Conservation (phyloP, 2,113 vertebrate genomes). For the Cololabis saira region DNA sequence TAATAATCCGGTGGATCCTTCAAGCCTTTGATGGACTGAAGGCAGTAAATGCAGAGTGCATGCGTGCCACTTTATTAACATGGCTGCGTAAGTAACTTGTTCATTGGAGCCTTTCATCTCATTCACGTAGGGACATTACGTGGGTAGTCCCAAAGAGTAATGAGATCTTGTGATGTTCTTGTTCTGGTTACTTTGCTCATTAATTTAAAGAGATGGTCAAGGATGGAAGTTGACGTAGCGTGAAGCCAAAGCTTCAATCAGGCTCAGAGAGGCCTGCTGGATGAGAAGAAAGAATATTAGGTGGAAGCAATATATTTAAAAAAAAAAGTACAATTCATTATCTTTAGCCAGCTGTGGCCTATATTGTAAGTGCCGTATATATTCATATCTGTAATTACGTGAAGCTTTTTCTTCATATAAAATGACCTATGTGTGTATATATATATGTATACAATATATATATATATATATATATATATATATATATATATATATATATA, state of each 20-base stretch:
- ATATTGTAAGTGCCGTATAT: no score
- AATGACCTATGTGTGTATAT: not conserved
- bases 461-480: no score
- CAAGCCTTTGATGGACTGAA: constrained; percentile 13
- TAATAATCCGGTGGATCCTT: constrained; percentile 7
- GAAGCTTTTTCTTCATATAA: not conserved
- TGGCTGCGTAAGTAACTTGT: constrained; percentile 56
- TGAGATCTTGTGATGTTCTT: constrained; percentile 73
- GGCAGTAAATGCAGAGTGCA: constrained; percentile 1
- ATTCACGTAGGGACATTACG: constrained; percentile 50
- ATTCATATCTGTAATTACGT: no score
- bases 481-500: no score
- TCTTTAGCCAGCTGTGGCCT: no score
- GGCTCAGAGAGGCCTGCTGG: constrained; percentile 20
- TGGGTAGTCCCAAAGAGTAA: constrained; percentile 61
- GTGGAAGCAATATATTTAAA: not conserved
- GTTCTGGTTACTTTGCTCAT: constrained; percentile 77
- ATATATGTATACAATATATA: no score
- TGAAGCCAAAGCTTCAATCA: constrained; percentile 60
- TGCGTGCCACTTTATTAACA: constrained; percentile 35
- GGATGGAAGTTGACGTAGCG: constrained; percentile 67
- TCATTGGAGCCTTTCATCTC: constrained; percentile 59
- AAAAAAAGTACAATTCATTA: no score
- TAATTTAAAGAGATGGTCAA: constrained; percentile 69
- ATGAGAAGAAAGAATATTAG: constrained; percentile 22